phyloP scores from a whole-genome alignment of 2,888 invertebrate genomes.

The Cheilosia variabilis region DNA sequence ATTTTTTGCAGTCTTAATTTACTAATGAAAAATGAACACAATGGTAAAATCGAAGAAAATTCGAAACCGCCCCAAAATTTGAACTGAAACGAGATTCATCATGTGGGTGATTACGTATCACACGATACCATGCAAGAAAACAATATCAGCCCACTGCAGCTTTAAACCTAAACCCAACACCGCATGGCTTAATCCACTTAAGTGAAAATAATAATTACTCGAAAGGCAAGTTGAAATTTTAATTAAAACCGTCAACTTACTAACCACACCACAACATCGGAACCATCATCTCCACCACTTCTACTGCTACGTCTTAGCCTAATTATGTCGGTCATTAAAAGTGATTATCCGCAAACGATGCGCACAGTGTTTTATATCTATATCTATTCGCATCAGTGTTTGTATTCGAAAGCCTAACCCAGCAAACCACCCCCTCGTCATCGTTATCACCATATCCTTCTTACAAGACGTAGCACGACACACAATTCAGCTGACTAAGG shows the following conservation, averaged over 20 bases:
- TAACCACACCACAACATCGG: conserved; percentile 13
- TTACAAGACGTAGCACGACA: conserved; percentile 29
- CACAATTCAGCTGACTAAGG: conserved; percentile 46
- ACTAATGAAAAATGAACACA: too few species aligned
- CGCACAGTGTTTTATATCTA: conserved; percentile 28
- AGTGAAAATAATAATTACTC: conserved; percentile 69
- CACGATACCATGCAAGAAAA: too few species aligned
- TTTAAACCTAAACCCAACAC: not conserved
- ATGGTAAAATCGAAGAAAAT: too few species aligned
- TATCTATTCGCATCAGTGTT: conserved; percentile 19
- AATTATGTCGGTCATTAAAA: conserved; percentile 73
- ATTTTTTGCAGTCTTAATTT: too few species aligned
- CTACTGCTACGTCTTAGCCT: conserved; percentile 61
- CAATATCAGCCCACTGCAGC: too few species aligned
- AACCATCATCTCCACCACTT: conserved; percentile 14
- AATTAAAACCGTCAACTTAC: conserved; percentile 67
- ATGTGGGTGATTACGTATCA: too few species aligned
- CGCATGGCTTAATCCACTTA: conserved; percentile 50
- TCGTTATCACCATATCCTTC: conserved; percentile 37
- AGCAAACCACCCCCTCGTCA: conserved; percentile 34
- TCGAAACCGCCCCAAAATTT: too few species aligned
- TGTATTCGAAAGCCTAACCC: conserved; percentile 22
- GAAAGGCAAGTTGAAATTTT: conserved; percentile 67
- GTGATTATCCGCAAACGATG: conserved; percentile 70
- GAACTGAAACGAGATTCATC: too few species aligned